Base-by-base conservation (phyloP, 2,113 vertebrate species). In the Nerophis lumbriciformis region DNA sequence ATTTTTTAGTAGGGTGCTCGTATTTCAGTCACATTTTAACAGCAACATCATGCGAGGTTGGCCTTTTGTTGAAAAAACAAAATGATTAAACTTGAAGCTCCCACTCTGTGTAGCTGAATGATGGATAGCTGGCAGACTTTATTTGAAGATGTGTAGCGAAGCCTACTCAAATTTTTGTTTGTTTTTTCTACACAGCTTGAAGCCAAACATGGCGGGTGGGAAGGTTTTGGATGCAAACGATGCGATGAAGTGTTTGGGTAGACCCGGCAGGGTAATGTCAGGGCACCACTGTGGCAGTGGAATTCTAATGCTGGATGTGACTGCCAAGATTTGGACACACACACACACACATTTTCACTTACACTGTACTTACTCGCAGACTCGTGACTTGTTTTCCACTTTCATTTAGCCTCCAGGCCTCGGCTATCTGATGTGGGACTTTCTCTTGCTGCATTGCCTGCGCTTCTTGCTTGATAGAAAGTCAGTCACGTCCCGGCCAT, bases 161-260 rank as follows among this genome's bases (percentile, higher is more conserved):
- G 28, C 28, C 28, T 28, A 28, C 28, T 28, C 28, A 28, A 28
- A 28, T 28, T 28, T 28, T 28, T 28, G 28, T 28, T 28, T 28
- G 28, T 28, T 28, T 28, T 28, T 28, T 28, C 28, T 28, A 4
- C 13, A 8, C 4, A 7, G 52, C 11, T 53, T 53, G 5, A 14
- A 13, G 35, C 7, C 15, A 4, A 37, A 38, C 36, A 38, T 21
- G 4, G 8, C 14, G 12, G 37, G n/a, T 6, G 38, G 55, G n/a
- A 57, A 9, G 8, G 14, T 55, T 38, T 10, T 5, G 36, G 7
- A 10, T 55, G 36, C 9, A 35, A 42, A 16, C n/a, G 51, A 44
- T n/a, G 63, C 5, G 53, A 15, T 5, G 61, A 74, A 80, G 77
- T 76, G 59, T 72, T 48, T 69, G 11, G 3, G 84, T 81, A 83